Evolutionary conservation across 1,140 invertebrate species (phyloP).

Genomic region (Drosophila lowei): DNA sequence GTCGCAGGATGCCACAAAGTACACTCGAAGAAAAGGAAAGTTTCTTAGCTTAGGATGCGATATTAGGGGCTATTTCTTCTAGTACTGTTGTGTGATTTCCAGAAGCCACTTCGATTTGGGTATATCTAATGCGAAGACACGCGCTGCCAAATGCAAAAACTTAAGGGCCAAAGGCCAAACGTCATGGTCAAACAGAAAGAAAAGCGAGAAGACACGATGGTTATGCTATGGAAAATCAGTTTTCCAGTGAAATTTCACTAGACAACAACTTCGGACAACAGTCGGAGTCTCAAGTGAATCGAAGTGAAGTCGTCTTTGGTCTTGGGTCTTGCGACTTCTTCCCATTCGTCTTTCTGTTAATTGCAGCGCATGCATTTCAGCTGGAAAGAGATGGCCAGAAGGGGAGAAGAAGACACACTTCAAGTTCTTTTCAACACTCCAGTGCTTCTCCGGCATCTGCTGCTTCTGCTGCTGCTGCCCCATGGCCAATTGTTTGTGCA

Average conservation of each 20-base stretch:
- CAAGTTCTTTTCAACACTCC: conserved; percentile 16
- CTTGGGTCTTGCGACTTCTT: conserved; percentile 7
- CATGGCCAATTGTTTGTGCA: conserved; percentile 21
- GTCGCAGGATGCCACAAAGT: conserved; percentile 13
- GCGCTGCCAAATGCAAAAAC: conserved; percentile 20
- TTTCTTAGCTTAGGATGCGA: too few species aligned
- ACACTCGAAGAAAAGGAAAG: conserved; percentile 23
- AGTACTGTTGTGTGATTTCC: neutral
- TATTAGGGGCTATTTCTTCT: neutral
- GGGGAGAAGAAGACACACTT: conserved; percentile 17
- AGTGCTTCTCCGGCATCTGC: neutral
- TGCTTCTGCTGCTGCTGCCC: neutral
- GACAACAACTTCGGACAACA: conserved; percentile 27
- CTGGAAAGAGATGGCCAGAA: neutral
- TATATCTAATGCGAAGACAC: conserved; percentile 44
- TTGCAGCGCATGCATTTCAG: conserved; percentile 30
- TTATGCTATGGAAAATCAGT: conserved; percentile 33
- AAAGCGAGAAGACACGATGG: conserved; percentile 6
- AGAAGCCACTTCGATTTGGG: neutral
- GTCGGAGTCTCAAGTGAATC: neutral
- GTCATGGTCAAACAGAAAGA: conserved; percentile 16
- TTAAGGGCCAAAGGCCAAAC: conserved; percentile 35
- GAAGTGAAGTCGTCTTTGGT: conserved; percentile 14
- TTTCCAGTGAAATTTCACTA: conserved; percentile 54
- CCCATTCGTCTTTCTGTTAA: conserved; percentile 47